Evolutionary conservation across 2,113 vertebrate species (phyloP), one percentile per base, ranked within the genome.

Genomic region (Paralichthys olivaceus): DNA sequence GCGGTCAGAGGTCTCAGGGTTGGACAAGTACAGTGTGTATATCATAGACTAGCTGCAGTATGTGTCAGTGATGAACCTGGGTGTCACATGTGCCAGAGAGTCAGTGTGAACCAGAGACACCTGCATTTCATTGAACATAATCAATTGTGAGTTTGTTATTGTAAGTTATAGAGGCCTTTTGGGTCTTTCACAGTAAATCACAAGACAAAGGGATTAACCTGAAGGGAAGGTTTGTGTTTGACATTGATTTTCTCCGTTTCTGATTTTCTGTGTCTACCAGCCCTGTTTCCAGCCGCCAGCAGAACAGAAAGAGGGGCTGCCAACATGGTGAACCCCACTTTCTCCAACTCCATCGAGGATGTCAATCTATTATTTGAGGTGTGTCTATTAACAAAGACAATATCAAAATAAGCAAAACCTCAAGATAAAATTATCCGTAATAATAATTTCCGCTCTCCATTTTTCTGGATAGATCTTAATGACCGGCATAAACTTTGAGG

Each of bases 291-390:
- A 69, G 85, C 94, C 58, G 94, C 94, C 60, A 94, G 94, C 12
- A 88, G 94, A 72, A 14, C 94, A 4, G 96, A 94, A 87, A 91
- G 93, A 53, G 95, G 92, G 0, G 84, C 84, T 0, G 4, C 63
- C 0, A 45, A 13, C 34, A 9, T 0, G 0, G 28, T 78, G 57
- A 95, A 91, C 63, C 94, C 95, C 0, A 75, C 94, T 28, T 93
- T 97, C 83, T 93, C 95, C 85, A 93, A 79, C 78, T 96, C 96
- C 0, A 69, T 95, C 77, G 90, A 94, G 34, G 96, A 97, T 1
- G 94, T 94, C n/a, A 92, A 96, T 6, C 93, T 97, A 73, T 91
- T 98, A 29, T 98, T 94, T 84, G 96, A 97, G 95, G 96, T 96
- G 54, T 81, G 7, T 32, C 25, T 6, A 2, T 2, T 12, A 26